A percentile compares a stretch with the other conserved stretches of the same genome.
Evolutionary conservation across 1,140 invertebrate genomes (phyloP).

Genomic region (Achroia grisella): DNA sequence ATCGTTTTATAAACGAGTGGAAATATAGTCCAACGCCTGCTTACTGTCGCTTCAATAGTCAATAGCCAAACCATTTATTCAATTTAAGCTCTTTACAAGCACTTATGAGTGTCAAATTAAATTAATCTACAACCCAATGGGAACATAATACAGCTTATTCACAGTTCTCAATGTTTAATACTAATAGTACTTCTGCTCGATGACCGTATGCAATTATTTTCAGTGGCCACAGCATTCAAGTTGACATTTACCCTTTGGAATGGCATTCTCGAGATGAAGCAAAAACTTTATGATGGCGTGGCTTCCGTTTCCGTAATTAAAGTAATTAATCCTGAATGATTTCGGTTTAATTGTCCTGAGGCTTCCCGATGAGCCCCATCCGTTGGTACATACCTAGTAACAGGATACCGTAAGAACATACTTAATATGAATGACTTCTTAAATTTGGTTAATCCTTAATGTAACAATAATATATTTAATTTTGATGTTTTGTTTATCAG

Average conservation of each 20-base stretch:
- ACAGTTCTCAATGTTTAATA: not conserved
- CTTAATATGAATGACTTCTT: too few relatives aligned
- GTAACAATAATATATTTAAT: too few relatives aligned
- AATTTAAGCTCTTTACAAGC: not conserved
- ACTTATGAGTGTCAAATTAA: not conserved
- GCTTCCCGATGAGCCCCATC: constrained; percentile 37
- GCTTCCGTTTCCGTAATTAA: constrained; percentile 64
- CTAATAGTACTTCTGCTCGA: constrained; percentile 1
- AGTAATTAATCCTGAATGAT: constrained; percentile 52
- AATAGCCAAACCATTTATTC: constrained; percentile 1
- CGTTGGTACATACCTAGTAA: constrained; percentile 8
- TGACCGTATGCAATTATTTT: constrained; percentile 3
- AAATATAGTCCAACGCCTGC: too few relatives aligned
- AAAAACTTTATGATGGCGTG: constrained; percentile 32
- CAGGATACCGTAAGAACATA: too few relatives aligned
- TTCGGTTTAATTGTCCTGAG: constrained; percentile 50
- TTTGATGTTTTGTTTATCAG: too few relatives aligned
- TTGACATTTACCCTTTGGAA: constrained; percentile 40
- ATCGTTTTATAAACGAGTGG: too few relatives aligned
- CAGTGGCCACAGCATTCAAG: not conserved
- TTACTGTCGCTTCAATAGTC: too few relatives aligned
- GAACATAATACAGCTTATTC: too few relatives aligned
- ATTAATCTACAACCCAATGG: not conserved
- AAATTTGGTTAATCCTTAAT: too few relatives aligned
- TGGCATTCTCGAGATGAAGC: constrained; percentile 27